phyloP scores from a whole-genome alignment of 2,888 invertebrate genomes.

The Drosophila yooni region DNA sequence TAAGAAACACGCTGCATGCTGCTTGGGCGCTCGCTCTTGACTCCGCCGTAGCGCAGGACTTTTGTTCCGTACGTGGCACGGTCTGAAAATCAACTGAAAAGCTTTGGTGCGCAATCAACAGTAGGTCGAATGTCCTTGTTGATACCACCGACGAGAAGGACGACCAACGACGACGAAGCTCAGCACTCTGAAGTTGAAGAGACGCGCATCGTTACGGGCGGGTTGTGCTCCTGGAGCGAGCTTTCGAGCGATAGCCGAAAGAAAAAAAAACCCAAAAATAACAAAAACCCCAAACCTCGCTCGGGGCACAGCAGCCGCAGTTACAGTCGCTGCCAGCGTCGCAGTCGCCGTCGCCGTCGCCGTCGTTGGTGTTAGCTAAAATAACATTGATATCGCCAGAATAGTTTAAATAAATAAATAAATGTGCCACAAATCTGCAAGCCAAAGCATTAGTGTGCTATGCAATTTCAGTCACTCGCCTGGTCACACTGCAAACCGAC shows the following conservation, averaged over 20 bases:
- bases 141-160: conserved; percentile 59
- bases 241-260: conserved; percentile 40
- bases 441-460: conserved; percentile 18
- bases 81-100: conserved; percentile 80
- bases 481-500: conserved; percentile 23
- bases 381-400: conserved; percentile 52
- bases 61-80: conserved; percentile 74
- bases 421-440: conserved; percentile 31
- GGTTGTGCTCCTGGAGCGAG: conserved; percentile 52
- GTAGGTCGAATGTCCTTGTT: conserved; percentile 81
- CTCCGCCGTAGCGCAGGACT: conserved; percentile 41
- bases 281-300: conserved; percentile 24
- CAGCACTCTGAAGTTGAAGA: conserved; percentile 47
- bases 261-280: background rate
- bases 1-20: conserved; percentile 55
- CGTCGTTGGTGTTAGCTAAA: conserved; percentile 37
- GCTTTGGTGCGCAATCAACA: conserved; percentile 75
- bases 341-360: background rate
- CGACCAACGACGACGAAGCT: conserved; percentile 51
- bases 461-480: conserved; percentile 22
- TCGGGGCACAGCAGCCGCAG: conserved; percentile 43
- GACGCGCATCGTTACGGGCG: conserved; percentile 38
- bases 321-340: conserved; percentile 4
- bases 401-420: conserved; percentile 66
- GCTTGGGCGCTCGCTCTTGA: conserved; percentile 27